These are phyloP conservation scores for Xenopus laevis DNA, from an alignment of 2,113 vertebrate species.

Conservation along the genomic window DNA sequence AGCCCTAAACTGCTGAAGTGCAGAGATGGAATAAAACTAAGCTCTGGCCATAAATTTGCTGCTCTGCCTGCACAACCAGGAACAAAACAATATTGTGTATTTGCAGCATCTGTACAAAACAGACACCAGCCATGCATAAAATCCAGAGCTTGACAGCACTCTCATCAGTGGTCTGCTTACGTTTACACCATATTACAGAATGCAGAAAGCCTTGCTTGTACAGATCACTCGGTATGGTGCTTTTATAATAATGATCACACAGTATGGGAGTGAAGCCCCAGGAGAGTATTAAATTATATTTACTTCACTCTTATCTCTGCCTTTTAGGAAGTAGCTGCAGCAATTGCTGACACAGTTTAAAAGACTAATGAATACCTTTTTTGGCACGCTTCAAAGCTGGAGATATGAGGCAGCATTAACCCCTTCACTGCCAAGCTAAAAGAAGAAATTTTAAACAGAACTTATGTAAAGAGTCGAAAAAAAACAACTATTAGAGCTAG, in stretches of 20 bases:
- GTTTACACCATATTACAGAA: conserved; percentile 19
- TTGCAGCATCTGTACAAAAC: conserved; percentile 19
- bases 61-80: conserved; percentile 2
- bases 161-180: conserved; percentile 23
- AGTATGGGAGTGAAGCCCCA: conserved; percentile 36
- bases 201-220: conserved; percentile 15
- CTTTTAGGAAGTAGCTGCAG: conserved; percentile 41
- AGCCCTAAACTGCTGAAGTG: neutral
- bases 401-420: conserved; percentile 30
- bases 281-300: conserved; percentile 46
- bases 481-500: neutral
- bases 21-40: neutral
- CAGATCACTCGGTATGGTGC: conserved; percentile 39
- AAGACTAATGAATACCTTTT: conserved; percentile 43
- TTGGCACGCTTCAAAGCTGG: conserved; percentile 33
- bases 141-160: conserved; percentile 1
- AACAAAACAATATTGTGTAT: conserved; percentile 8
- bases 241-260: conserved; percentile 40
- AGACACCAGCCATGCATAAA: conserved; percentile 1
- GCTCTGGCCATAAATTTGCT: conserved; percentile 6
- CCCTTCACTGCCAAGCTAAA: neutral
- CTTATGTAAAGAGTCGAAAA: neutral
- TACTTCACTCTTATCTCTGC: conserved; percentile 42
- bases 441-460: neutral
- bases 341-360: conserved; percentile 45